Conservation (phyloP, 23 tunicate genomes). For the Trididemnum clinides region DNA sequence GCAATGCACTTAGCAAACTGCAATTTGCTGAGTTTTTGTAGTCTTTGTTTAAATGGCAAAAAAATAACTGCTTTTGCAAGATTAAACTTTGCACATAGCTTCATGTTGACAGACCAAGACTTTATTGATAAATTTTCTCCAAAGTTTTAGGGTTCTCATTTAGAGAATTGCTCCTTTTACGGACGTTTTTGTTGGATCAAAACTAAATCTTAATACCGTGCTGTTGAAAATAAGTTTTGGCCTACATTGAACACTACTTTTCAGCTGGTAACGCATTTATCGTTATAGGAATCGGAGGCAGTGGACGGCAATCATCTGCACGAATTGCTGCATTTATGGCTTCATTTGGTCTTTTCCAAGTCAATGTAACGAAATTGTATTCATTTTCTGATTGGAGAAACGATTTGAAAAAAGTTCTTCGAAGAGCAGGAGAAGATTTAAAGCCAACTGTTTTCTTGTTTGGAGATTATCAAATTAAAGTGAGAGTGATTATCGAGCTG, state of each 20-base stretch:
- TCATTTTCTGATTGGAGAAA: conserved; percentile 80
- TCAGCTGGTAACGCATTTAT: not conserved
- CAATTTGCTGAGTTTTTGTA: not conserved
- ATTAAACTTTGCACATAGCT: no score
- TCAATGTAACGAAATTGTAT: conserved; percentile 87
- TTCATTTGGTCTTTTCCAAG: conserved; percentile 76
- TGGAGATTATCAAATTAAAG: conserved; percentile 92
- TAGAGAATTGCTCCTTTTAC: no score
- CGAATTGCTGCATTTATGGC: conserved; percentile 87
- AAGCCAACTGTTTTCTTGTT: conserved; percentile 77
- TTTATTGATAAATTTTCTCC: no score
- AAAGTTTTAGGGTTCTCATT: no score
- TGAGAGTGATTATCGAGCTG: no score
- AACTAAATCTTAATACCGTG: no score
- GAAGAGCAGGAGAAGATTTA: conserved; percentile 86
- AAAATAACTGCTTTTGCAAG: no score
- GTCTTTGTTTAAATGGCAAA: not conserved
- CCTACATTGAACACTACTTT: not conserved
- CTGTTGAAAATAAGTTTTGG: not conserved
- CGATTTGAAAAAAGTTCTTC: conserved; percentile 72
- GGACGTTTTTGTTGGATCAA: no score
- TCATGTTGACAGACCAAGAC: no score
- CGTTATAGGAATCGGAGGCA: conserved; percentile 81
- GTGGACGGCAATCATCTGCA: conserved; percentile 92
- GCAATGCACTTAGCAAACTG: no score